Evolutionary conservation across 1,140 invertebrate genomes (phyloP), one percentile per base, ranked within the genome.

Genomic region (Bombus pascuorum): DNA sequence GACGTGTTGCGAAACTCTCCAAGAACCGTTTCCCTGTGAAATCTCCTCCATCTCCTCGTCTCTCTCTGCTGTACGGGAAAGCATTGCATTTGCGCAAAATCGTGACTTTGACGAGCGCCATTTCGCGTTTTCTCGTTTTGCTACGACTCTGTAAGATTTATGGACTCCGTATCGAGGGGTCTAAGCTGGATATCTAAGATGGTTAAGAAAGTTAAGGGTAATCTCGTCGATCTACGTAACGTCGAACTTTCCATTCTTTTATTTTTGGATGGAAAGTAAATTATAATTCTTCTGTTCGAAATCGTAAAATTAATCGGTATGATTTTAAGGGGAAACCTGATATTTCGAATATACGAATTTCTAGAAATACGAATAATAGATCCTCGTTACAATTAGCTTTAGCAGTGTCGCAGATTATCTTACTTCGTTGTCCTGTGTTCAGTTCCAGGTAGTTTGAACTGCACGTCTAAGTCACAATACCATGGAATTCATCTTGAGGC

Each of bases 401-500:
- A 15, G 18, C 39, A 66, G 59, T 57, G 74, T 53, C 34, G 57
- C 71, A 42, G 66, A 85, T 85, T 85, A 85, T 59, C 66, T 25
- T 4, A 44, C 71, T 87, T 74, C 59, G 44, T 76, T 74, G 80
- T 39, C 71, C 86, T 84, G 59, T 89, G 83, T 86, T 86, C 57
- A 77, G 75, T 88, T 73, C 37, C 34, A 57, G 65, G 53, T 28
- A 75, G 71, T 77, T 73, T 62, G 65, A 73, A 34, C 66, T 65
- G 59, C 25, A 70, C 44, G 47, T 80, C 65, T 81, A 83, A 86
- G 76, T 89, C 76, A 83, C 87, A 72, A 53, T 47, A 37, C 75
- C 68, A 68, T 62, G 66, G 66, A 73, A 85, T 76, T 65, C 87
- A 77, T 87, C 85, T 89, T 86, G 76, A 83, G 74, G 76, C 59